These are phyloP conservation scores for Varanus komodoensis DNA, from an alignment of 2,113 vertebrate genomes.

Conservation along the genomic window DNA sequence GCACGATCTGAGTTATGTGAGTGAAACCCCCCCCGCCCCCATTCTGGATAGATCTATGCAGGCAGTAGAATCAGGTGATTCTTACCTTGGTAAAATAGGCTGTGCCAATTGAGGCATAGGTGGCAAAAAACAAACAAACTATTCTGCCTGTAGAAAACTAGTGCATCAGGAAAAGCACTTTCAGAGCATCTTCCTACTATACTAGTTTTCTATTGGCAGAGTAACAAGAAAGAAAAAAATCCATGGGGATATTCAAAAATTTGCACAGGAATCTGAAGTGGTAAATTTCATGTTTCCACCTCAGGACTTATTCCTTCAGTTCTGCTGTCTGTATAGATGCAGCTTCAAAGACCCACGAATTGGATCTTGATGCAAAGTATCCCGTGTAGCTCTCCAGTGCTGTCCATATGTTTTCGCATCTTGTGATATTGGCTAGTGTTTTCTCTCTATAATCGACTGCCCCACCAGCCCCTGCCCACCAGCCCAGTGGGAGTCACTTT, in stretches of 20 bases:
- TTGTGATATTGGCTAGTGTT: slow-evolving; percentile 74
- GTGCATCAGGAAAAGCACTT: neutral
- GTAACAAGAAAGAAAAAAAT: neutral
- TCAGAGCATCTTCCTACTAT: neutral
- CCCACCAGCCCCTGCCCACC: neutral
- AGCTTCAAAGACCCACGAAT: slow-evolving; percentile 41
- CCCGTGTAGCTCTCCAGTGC: slow-evolving; percentile 90
- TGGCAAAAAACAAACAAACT: neutral
- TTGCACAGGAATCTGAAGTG: neutral
- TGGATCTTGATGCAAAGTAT: slow-evolving; percentile 87
- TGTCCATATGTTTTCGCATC: slow-evolving; percentile 82
- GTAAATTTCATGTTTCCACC: neutral
- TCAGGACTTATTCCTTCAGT: slow-evolving; percentile 56
- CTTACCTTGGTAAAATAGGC: neutral
- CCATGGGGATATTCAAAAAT: neutral
- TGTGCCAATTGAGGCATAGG: neutral
- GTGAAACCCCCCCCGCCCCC: neutral
- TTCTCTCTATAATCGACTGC: slow-evolving; percentile 69
- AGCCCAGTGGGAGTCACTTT: slow-evolving; percentile 55
- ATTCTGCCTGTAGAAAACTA: neutral
- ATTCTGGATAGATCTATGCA: neutral
- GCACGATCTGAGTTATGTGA: slow-evolving; percentile 31
- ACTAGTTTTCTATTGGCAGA: neutral
- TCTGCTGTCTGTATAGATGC: slow-evolving; percentile 62
- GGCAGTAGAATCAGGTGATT: neutral